Percentiles rank a stretch among this genome's conserved stretches.
Conservation (phyloP, 2,113 vertebrate genomes). For the Serranochromis macrocephalus region DNA sequence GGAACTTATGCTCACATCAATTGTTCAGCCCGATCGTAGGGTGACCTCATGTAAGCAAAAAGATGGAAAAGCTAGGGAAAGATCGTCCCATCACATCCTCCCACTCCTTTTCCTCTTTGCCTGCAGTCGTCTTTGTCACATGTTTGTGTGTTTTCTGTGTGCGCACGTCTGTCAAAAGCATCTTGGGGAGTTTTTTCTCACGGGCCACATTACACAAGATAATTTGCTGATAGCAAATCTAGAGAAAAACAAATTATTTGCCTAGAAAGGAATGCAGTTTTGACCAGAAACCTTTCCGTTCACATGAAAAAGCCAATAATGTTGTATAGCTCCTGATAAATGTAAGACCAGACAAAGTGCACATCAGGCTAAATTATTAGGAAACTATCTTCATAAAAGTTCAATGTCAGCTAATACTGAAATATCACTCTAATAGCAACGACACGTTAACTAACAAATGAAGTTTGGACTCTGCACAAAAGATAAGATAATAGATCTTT, state of each 20-base stretch:
- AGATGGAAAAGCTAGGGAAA: neutral
- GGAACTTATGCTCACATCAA: neutral
- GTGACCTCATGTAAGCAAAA: constrained; percentile 29
- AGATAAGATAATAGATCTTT: constrained; percentile 39
- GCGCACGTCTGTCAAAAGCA: neutral
- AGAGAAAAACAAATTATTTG: neutral
- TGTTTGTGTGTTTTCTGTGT: neutral
- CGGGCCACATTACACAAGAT: neutral
- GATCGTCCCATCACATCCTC: constrained; percentile 19
- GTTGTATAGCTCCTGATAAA: neutral
- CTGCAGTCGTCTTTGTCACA: neutral
- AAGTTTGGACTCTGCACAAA: constrained; percentile 1
- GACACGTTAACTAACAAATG: neutral
- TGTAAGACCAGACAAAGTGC: neutral
- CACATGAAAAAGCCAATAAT: neutral
- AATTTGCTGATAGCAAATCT: constrained; percentile 23
- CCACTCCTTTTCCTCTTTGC: constrained; percentile 27
- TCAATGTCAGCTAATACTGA: neutral
- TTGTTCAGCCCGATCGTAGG: neutral
- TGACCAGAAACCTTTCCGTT: neutral
- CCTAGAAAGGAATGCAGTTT: neutral
- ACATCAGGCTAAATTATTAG: neutral
- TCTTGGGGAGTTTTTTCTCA: constrained; percentile 29
- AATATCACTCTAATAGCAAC: neutral
- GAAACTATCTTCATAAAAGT: neutral